A percentile compares a stretch with the other conserved stretches of the same genome.
Evolutionary conservation across 2,888 invertebrate genomes (phyloP).

Genomic region (Andrena bucephala): DNA sequence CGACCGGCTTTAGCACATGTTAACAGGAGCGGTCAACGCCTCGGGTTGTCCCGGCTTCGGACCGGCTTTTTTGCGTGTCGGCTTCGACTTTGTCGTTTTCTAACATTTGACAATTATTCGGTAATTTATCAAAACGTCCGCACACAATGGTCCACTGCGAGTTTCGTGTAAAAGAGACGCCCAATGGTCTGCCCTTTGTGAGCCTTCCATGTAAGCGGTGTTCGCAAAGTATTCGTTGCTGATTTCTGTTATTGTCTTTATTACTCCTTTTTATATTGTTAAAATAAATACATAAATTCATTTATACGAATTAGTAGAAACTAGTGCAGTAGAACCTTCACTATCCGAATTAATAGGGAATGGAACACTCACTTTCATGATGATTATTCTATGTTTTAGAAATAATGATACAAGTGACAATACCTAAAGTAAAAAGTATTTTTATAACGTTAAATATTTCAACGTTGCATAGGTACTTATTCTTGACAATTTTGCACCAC

Average conservation of each 20-base stretch:
- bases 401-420: no score
- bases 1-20: constrained; percentile 34
- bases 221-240: constrained; percentile 66
- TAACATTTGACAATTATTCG: constrained; percentile 85
- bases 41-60: constrained; percentile 26
- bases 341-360: no score
- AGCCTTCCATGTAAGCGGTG: constrained; percentile 72
- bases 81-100: constrained; percentile 73
- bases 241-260: constrained; percentile 1
- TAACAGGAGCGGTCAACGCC: constrained; percentile 54
- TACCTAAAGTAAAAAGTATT: no score
- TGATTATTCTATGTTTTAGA: no score
- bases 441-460: no score
- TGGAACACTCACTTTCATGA: no score
- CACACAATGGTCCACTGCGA: constrained; percentile 82
- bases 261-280: background rate
- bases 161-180: constrained; percentile 74
- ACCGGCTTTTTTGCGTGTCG: constrained; percentile 47
- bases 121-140: constrained; percentile 84
- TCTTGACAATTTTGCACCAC: no score
- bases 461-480: no score
- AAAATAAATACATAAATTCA: background rate
- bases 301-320: background rate
- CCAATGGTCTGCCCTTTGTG: constrained; percentile 65
- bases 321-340: no score